phyloP scores from a whole-genome alignment of 2,888 invertebrate genomes.

The Pseudoips prasinana region DNA sequence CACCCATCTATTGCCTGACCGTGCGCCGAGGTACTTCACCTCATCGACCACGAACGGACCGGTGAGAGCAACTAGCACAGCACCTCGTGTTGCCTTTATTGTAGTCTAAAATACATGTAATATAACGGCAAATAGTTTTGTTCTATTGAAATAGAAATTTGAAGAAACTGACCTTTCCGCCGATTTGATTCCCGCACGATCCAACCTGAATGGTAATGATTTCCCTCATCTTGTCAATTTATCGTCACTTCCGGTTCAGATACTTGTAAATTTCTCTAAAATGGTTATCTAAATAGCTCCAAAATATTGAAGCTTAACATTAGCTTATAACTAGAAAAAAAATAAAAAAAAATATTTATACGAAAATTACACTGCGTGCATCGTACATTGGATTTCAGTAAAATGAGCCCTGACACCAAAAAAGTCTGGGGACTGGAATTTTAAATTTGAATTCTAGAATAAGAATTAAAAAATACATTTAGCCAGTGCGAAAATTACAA shows the following conservation, averaged over 20 bases:
- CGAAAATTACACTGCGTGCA: slow-evolving; percentile 60
- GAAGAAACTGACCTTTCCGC: slow-evolving; percentile 76
- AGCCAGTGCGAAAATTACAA: slow-evolving; percentile 11
- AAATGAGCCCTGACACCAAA: slow-evolving; percentile 40
- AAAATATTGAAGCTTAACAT: slow-evolving; percentile 66
- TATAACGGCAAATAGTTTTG: too few relatives aligned
- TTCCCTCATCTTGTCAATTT: slow-evolving; percentile 86
- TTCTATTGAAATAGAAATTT: too few relatives aligned
- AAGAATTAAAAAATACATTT: slow-evolving; percentile 12
- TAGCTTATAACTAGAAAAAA: slow-evolving; percentile 72
- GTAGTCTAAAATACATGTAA: too few relatives aligned
- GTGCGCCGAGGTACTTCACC: too few relatives aligned
- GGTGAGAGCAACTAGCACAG: too few relatives aligned
- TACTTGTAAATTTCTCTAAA: slow-evolving; percentile 67
- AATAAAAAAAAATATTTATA: slow-evolving; percentile 44
- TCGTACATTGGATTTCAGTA: slow-evolving; percentile 62
- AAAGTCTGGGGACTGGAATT: slow-evolving; percentile 13
- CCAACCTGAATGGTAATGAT: slow-evolving; percentile 90
- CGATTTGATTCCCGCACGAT: slow-evolving; percentile 85
- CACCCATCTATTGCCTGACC: too few relatives aligned
- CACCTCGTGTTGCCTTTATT: too few relatives aligned
- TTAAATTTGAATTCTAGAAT: slow-evolving; percentile 53
- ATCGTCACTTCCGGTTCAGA: slow-evolving; percentile 29
- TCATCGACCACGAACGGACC: too few relatives aligned
- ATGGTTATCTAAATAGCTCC: slow-evolving; percentile 45